Evolutionary conservation across 2,888 invertebrate species (phyloP), one percentile per base, ranked within the genome.

Genomic region (Hanleya hanleyi): DNA sequence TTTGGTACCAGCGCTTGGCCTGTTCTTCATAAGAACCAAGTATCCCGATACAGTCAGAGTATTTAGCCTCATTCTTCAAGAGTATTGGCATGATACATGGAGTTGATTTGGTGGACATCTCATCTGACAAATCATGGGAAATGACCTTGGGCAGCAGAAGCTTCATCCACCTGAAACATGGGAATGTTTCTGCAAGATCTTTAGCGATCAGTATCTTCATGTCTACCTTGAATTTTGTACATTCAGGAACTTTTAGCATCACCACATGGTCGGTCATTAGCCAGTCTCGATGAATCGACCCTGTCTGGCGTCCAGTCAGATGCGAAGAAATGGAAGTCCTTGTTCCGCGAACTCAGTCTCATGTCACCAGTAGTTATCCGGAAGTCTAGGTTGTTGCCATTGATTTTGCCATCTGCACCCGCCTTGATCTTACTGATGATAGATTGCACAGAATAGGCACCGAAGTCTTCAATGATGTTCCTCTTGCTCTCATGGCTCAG

Each of bases 311-410:
- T 67, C 66, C 51, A 75, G 33, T 73, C 68, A n/a, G 65, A 61
- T 29, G 71, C 73, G 64, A 76, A 74, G 35, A 67, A 77, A 51
- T 77, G 71, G 36, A 69, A 74, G 38, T 74, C 74, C 29, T 61
- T 72, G 64, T 67, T 64, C 29, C 65, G 69, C 38, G 66, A 74
- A 22, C 47, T 35, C 73, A 77, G 69, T 35, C 71, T 57, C 12
- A 77, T 51, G 49, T 74, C 77, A 67, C 70, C 72, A 32, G 77
- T 77, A 26, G 22, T 49, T 1, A 77, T 74, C 69, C 49, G 71
- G 26, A 74, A 70, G 36, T 76, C 76, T 22, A 76, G 35, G 62
- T 77, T 77, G 37, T 74, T 71, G 1, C 72, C 74, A 74, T 77
- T 77, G 5, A 74, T 22, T 65, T 76, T 76, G 0, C 71, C 76